Conservation (phyloP, 1,140 invertebrate species). For the Drosophila dunni region DNA sequence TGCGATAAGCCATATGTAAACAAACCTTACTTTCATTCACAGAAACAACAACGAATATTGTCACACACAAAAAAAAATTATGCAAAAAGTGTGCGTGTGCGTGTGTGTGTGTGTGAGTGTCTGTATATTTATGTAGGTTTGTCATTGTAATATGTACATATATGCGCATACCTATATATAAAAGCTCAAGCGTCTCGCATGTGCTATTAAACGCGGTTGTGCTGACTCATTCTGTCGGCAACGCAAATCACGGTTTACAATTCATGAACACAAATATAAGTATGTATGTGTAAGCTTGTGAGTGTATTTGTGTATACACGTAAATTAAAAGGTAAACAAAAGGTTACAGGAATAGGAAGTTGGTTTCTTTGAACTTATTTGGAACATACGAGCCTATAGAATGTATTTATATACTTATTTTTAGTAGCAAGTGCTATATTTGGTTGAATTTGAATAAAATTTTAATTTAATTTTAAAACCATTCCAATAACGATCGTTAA, state of each 20-base stretch:
- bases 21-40: slow-evolving; percentile 80
- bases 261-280: slow-evolving; percentile 7
- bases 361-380: slow-evolving; percentile 4
- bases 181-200: slow-evolving; percentile 23
- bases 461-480: not conserved
- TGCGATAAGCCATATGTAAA: slow-evolving; percentile 70
- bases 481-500: no score
- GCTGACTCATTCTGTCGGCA: slow-evolving; percentile 27
- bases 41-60: slow-evolving; percentile 68
- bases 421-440: not conserved
- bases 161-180: slow-evolving; percentile 1
- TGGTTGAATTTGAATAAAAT: not conserved
- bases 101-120: not conserved
- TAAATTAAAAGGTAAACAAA: slow-evolving; percentile 22
- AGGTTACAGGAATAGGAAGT: not conserved
- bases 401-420: not conserved
- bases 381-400: not conserved
- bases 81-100: slow-evolving; percentile 12
- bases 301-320: not conserved
- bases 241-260: slow-evolving; percentile 25
- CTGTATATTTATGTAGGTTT: not conserved
- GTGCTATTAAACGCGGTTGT: slow-evolving; percentile 11
- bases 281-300: not conserved
- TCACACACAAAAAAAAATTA: slow-evolving; percentile 27
- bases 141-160: slow-evolving; percentile 9